Percentiles rank a stretch among this genome's conserved stretches.
Evolutionary conservation across 2,113 vertebrate genomes (phyloP).

Genomic region (Pterocles orientalis): DNA sequence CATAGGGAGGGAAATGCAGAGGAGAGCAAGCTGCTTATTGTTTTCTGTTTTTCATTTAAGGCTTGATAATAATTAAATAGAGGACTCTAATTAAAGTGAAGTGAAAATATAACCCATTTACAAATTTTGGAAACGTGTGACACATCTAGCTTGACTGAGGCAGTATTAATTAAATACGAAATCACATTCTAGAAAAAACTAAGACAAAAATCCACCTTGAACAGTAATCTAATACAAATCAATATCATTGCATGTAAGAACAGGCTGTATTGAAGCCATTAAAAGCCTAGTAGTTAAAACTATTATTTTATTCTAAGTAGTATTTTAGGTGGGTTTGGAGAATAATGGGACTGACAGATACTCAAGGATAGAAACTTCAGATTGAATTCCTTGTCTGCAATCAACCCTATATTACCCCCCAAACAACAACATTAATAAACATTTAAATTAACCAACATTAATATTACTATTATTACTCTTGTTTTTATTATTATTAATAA

Average conservation of each 20-base stretch:
- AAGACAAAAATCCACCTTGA: not conserved
- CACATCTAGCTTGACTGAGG: not conserved
- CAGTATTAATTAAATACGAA: not conserved
- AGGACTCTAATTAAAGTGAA: not conserved
- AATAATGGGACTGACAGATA: not conserved
- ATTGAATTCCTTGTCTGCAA: not conserved
- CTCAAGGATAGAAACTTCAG: not conserved
- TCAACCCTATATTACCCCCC: not conserved
- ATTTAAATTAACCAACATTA: too few relatives aligned
- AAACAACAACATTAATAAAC: not conserved
- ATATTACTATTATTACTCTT: not conserved
- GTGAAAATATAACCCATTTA: not conserved
- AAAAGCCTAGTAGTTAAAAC: not conserved
- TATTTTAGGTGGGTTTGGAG: not conserved
- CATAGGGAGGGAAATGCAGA: not conserved
- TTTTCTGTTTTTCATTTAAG: not conserved
- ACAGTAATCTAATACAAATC: not conserved
- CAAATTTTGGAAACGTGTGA: not conserved
- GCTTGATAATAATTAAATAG: not conserved
- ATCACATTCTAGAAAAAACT: not conserved
- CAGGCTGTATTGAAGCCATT: not conserved
- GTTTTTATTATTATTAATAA: not conserved
- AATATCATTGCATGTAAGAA: not conserved
- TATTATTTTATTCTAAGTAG: not conserved
- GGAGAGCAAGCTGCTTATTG: not conserved